Percentiles rank a stretch among this genome's conserved stretches.
Conservation (phyloP, 2,113 vertebrate species). For the Datnioides undecimradiatus region DNA sequence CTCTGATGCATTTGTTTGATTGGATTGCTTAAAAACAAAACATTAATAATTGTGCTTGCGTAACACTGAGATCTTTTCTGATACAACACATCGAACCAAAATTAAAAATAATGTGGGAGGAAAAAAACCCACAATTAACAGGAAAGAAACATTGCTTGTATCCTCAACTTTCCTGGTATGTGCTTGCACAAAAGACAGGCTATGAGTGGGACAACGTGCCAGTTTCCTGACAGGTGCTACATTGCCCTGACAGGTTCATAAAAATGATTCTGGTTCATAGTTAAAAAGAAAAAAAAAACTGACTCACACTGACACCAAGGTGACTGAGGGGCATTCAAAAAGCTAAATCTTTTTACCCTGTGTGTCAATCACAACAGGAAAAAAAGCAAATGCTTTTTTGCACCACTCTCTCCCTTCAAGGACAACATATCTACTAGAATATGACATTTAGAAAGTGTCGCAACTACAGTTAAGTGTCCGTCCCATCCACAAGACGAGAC, state of each 20-base stretch:
- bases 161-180: not conserved
- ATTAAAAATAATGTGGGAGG: too few species aligned
- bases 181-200: not conserved
- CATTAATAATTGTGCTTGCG: not conserved
- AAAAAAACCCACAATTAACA: not conserved
- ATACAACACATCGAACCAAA: not conserved
- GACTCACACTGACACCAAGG: not conserved
- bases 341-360: not conserved
- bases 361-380: slow-evolving; percentile 24
- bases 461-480: not conserved
- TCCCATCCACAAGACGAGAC: slow-evolving; percentile 22
- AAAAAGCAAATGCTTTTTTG: not conserved
- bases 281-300: not conserved
- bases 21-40: not conserved
- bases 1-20: not conserved
- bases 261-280: slow-evolving; percentile 12
- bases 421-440: slow-evolving; percentile 10
- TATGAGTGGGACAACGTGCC: not conserved
- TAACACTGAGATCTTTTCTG: not conserved
- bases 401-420: not conserved
- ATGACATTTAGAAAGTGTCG: slow-evolving; percentile 33
- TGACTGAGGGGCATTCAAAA: not conserved
- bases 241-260: slow-evolving; percentile 8
- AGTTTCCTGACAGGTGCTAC: slow-evolving; percentile 9
- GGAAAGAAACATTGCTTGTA: not conserved